Evolutionary conservation across 2,888 invertebrate genomes (phyloP).

Genomic region (Terebella lapidaria): DNA sequence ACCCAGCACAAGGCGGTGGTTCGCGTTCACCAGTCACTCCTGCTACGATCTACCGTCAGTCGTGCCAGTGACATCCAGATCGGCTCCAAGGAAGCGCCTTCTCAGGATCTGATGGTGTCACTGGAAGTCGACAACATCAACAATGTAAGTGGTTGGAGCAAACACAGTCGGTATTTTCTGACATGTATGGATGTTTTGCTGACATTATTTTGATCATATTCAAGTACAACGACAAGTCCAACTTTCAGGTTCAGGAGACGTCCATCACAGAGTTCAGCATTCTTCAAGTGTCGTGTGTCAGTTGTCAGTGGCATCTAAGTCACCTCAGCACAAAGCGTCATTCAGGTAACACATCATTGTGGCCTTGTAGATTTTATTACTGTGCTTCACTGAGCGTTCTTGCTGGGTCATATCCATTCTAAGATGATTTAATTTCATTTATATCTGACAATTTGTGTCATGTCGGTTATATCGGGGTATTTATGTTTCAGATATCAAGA

Average conservation of each 20-base stretch:
- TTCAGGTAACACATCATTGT: conserved; percentile 20
- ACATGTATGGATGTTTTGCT: no score
- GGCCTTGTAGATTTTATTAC: no score
- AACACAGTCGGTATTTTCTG: no score
- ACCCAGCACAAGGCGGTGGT: conserved; percentile 45
- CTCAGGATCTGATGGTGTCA: conserved; percentile 36
- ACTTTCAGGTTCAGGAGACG: conserved; percentile 35
- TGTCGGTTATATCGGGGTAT: no score
- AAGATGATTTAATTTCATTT: conserved; percentile 4
- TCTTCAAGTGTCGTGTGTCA: conserved; percentile 49
- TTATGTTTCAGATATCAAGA: conserved; percentile 36
- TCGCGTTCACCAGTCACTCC: conserved; percentile 8
- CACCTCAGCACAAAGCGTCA: conserved; percentile 29
- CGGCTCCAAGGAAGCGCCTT: neutral
- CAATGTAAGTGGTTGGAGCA: no score
- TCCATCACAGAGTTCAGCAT: conserved; percentile 42
- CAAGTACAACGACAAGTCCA: no score
- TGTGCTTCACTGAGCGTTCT: no score
- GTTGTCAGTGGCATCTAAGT: conserved; percentile 41
- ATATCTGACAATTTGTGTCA: neutral
- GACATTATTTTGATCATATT: no score
- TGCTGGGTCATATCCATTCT: neutral
- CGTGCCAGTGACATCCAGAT: neutral
- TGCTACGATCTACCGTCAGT: conserved; percentile 4
- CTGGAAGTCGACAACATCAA: conserved; percentile 50